A percentile compares a stretch with the other conserved stretches of the same genome.
Evolutionary conservation across 1,140 invertebrate species (phyloP).

Genomic region (Papilio helenus): DNA sequence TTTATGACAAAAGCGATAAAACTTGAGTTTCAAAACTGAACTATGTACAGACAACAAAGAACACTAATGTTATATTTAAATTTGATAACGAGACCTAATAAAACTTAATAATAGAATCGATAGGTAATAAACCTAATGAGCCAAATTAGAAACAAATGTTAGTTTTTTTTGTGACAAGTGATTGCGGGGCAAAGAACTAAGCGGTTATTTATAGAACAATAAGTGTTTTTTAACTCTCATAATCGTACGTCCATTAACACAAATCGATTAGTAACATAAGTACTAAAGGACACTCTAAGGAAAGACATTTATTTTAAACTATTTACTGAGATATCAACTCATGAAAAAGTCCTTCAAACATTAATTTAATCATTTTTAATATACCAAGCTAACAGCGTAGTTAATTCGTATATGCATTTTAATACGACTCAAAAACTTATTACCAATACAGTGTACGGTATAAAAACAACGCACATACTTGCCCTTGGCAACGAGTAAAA

Average conservation of each 20-base stretch:
- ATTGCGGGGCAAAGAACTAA: neutral
- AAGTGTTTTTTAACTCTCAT: neutral
- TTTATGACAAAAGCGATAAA: neutral
- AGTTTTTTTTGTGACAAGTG: neutral
- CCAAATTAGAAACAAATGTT: neutral
- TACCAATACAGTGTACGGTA: neutral
- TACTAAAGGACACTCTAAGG: neutral
- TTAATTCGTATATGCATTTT: neutral
- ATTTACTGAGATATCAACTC: too few relatives aligned
- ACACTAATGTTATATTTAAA: neutral
- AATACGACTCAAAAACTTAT: neutral
- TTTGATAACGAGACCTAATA: neutral
- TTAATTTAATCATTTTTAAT: too few relatives aligned
- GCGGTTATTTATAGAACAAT: neutral
- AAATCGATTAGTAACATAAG: neutral
- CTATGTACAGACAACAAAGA: neutral
- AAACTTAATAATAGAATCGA: neutral
- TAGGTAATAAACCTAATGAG: neutral
- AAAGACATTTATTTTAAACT: too few relatives aligned
- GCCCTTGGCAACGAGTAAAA: neutral
- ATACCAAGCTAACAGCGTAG: too few relatives aligned
- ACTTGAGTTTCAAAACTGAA: neutral
- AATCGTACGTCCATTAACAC: neutral
- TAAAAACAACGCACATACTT: neutral
- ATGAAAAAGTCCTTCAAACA: too few relatives aligned